Conservation (phyloP, 2,888 invertebrate genomes). For the Amblyjoppa fuscipennis region DNA sequence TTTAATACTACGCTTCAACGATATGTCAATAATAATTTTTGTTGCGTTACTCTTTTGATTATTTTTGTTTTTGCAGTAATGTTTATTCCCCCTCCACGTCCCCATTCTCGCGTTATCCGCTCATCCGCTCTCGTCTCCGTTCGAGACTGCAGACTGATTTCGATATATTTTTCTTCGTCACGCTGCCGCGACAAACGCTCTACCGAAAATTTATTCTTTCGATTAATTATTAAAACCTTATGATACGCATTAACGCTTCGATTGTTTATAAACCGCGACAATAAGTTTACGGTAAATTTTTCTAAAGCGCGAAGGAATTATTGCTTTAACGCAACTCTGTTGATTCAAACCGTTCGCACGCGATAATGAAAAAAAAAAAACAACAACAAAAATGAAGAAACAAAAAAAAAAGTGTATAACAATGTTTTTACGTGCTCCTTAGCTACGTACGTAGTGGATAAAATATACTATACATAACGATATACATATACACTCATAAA, state of each 20-base stretch:
- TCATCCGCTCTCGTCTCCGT: conserved; percentile 10
- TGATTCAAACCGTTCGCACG: conserved; percentile 59
- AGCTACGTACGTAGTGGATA: conserved; percentile 42
- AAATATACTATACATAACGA: conserved; percentile 63
- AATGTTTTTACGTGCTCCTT: conserved; percentile 58
- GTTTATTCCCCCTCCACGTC: neutral
- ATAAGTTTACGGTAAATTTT: conserved; percentile 68
- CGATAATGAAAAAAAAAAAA: conserved; percentile 23
- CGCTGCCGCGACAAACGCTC: neutral
- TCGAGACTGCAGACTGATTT: conserved; percentile 55
- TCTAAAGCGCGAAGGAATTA: conserved; percentile 63
- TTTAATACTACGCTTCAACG: conserved; percentile 46
- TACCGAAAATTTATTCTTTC: conserved; percentile 21
- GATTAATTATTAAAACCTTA: conserved; percentile 1
- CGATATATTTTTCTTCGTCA: conserved; percentile 17
- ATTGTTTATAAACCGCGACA: conserved; percentile 67
- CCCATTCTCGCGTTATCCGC: neutral
- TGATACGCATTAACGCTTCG: conserved; percentile 51
- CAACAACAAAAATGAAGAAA: conserved; percentile 14
- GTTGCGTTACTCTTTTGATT: conserved; percentile 56
- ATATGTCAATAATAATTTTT: conserved; percentile 61
- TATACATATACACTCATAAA: conserved; percentile 55
- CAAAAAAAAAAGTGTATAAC: conserved; percentile 13
- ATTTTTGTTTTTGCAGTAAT: neutral
- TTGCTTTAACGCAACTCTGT: conserved; percentile 45